phyloP scores from a whole-genome alignment of 2,113 vertebrate species.

The Podiceps cristatus region DNA sequence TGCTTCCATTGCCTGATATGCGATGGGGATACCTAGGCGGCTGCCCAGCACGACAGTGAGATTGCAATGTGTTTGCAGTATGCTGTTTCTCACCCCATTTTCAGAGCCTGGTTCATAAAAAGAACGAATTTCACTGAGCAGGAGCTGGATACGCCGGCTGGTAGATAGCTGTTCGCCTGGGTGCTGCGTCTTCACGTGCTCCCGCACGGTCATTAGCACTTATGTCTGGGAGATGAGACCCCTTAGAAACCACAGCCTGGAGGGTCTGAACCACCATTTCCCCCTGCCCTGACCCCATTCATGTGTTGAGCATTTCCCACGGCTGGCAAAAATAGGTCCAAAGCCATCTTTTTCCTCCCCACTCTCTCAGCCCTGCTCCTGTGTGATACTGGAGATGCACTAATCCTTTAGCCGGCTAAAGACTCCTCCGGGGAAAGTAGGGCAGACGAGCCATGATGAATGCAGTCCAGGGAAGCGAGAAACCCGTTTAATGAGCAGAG shows the following conservation, averaged over 20 bases:
- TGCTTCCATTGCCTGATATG: not conserved
- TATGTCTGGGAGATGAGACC: not conserved
- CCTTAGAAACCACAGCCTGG: not conserved
- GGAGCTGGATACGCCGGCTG: rapidly evolving
- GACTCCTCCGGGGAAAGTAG: not conserved
- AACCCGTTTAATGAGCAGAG: not conserved
- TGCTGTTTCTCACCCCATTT: not conserved
- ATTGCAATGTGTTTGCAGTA: not conserved
- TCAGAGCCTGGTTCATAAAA: not conserved
- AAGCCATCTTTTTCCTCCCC: not conserved
- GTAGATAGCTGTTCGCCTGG: rapidly evolving
- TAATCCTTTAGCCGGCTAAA: not conserved
- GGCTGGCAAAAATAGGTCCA: not conserved
- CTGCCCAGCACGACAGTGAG: not conserved
- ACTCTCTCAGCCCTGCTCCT: not conserved
- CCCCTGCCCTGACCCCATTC: rapidly evolving
- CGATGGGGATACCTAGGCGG: rapidly evolving
- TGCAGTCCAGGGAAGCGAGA: not conserved
- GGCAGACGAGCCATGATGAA: rapidly evolving
- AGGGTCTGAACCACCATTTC: not conserved
- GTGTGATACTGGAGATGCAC: not conserved
- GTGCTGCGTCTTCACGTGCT: rapidly evolving
- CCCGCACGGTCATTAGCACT: not conserved
- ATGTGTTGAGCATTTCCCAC: rapidly evolving
- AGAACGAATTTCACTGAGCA: not conserved